These are phyloP conservation scores for Notodonta dromedarius DNA, from an alignment of 2,888 invertebrate species.

Conservation along the genomic window DNA sequence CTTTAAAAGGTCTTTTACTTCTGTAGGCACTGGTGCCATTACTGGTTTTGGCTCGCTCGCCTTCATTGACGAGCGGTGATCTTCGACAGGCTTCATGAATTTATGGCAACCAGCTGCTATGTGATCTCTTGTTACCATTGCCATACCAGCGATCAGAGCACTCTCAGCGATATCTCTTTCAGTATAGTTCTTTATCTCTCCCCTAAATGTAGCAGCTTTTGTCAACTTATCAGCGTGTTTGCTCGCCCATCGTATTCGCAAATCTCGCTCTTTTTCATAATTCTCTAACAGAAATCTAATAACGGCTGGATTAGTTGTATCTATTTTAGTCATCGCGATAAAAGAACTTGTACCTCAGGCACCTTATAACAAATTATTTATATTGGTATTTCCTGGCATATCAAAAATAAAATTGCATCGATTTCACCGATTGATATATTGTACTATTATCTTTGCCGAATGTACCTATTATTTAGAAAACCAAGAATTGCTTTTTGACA, in stretches of 20 bases:
- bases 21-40: conserved; percentile 19
- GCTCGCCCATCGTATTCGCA: conserved; percentile 30
- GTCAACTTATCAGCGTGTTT: conserved; percentile 13
- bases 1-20: conserved; percentile 16
- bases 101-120: conserved; percentile 14
- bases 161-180: conserved; percentile 15
- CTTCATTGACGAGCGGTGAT: conserved; percentile 2
- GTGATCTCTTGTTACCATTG: conserved; percentile 16
- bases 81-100: conserved; percentile 12
- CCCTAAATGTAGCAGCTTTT: conserved; percentile 18
- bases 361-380: background rate
- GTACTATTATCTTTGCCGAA: too few species aligned
- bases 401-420: too few species aligned
- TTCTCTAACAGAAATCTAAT: conserved; percentile 25
- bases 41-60: background rate
- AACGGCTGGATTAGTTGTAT: conserved; percentile 22
- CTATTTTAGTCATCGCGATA: background rate
- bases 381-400: too few species aligned
- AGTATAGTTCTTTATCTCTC: conserved; percentile 26
- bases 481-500: too few species aligned
- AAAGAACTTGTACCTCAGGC: background rate
- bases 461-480: too few species aligned
- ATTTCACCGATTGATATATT: too few species aligned
- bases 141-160: conserved; percentile 19
- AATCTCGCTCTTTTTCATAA: conserved; percentile 29